Evolutionary conservation across 2,888 invertebrate species (phyloP), one percentile per base, ranked within the genome.

Genomic region (Eilema sororculum): DNA sequence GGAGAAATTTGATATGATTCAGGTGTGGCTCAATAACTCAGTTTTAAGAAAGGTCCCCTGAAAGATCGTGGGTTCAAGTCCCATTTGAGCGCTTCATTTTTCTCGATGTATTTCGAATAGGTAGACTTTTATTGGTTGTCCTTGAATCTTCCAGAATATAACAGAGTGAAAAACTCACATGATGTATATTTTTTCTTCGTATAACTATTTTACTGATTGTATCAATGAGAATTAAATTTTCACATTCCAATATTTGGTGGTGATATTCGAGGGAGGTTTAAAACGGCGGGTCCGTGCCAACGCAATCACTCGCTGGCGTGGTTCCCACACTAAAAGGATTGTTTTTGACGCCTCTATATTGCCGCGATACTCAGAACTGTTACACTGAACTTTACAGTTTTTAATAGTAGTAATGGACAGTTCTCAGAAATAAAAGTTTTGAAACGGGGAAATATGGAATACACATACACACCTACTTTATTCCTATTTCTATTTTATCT

Each of bases 251-350:
- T 58, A 58, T 52, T 52, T 28, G 25, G 25, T 28, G 58, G 58
- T 25, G 16, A 25, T 13, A 58, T 25, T 25, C 60, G 33, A 9
- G 60, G 20, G 10, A 60, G 20, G n/a, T 30, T 30, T 73, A 77
- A 75, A 71, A 78, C 76, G 72, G 75, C 76, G 41, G 16, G 41
- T 75, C 68, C 79, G 81, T 87, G 88, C 88, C 88, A 88, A 87
- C 81, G 83, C 85, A 87, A 87, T 88, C 86, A 83, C 82, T 70
- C 69, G 74, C 86, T 87, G 86, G 86, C 85, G 78, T 46, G 59
- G 85, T 84, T 86, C 85, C 86, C 86, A 80, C 81, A 75, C 86
- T 87, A 84, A 88, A 84, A 87, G 87, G 84, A 87, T 87, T 87
- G 86, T 83, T 75, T 79, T 72, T 76, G 80, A 81, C 78, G 74